A percentile compares a stretch with the other conserved stretches of the same genome.
Evolutionary conservation across 2,797 vertebrate species (phyloP).

Genomic region (Lepus townsendii): DNA sequence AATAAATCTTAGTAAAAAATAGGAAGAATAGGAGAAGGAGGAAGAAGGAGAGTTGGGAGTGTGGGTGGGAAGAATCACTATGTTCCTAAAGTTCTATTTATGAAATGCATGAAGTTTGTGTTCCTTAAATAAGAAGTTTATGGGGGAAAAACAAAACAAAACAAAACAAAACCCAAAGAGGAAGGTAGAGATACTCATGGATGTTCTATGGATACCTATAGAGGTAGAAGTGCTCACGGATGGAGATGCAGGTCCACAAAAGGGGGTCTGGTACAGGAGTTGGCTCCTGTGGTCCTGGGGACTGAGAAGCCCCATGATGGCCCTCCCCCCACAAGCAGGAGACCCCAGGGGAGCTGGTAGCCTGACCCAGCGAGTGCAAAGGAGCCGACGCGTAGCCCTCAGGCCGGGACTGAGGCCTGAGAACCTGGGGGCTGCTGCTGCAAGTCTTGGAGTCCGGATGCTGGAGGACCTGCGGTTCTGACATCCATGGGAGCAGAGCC

Average conservation of each 20-base stretch:
- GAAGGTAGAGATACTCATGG: too few relatives aligned
- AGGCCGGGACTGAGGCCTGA: background rate
- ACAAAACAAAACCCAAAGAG: too few relatives aligned
- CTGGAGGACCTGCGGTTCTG: background rate
- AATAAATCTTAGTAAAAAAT: too few relatives aligned
- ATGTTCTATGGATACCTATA: too few relatives aligned
- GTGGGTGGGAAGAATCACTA: too few relatives aligned
- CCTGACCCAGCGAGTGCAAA: background rate
- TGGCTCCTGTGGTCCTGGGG: background rate
- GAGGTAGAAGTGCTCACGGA: too few relatives aligned
- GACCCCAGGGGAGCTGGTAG: background rate
- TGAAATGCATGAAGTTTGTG: too few relatives aligned
- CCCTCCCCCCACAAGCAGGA: background rate
- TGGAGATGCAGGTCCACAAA: background rate
- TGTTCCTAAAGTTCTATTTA: too few relatives aligned
- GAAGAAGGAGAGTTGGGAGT: too few relatives aligned
- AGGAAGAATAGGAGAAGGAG: too few relatives aligned
- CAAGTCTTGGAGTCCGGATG: background rate
- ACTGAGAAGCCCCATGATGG: background rate
- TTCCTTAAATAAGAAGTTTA: too few relatives aligned
- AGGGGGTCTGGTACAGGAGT: background rate
- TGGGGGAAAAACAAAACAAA: too few relatives aligned
- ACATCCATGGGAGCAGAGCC: background rate
- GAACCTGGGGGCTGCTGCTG: background rate
- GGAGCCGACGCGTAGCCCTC: background rate